Percentiles rank a stretch among this genome's conserved stretches.
phyloP scores from a whole-genome alignment of 2,797 vertebrate genomes.

The Chromis chromis region DNA sequence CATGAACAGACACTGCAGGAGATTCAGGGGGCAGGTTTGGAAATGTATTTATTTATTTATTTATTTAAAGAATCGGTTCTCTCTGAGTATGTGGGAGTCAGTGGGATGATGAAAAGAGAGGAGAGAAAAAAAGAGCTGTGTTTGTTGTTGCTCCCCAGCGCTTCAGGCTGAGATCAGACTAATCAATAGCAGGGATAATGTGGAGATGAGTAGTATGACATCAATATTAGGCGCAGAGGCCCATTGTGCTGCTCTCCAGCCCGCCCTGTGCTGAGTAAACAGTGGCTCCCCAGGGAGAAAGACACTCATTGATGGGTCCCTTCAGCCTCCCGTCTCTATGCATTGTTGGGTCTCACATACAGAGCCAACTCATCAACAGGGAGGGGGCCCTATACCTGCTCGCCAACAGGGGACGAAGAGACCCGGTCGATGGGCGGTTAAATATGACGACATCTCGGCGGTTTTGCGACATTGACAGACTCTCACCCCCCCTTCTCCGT shows the following conservation, averaged over 20 bases:
- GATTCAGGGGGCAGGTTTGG: conserved; percentile 11
- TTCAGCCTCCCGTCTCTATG: conserved; percentile 40
- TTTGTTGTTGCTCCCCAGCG: conserved; percentile 56
- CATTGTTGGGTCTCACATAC: conserved; percentile 50
- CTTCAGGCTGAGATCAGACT: conserved; percentile 77
- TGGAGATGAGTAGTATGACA: conserved; percentile 71
- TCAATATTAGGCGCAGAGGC: conserved; percentile 70
- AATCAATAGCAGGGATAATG: conserved; percentile 76
- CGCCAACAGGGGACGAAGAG: background rate
- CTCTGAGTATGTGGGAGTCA: conserved; percentile 38
- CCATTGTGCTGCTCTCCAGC: conserved; percentile 67
- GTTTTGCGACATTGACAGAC: conserved; percentile 45
- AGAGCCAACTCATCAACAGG: conserved; percentile 25
- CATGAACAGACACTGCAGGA: conserved; percentile 3
- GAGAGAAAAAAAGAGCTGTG: conserved; percentile 21
- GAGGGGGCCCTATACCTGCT: conserved; percentile 5
- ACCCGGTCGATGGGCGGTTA: conserved; percentile 32
- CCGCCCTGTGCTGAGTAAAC: conserved; percentile 68
- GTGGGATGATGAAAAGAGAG: conserved; percentile 26
- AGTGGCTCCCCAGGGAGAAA: conserved; percentile 63
- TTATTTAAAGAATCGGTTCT: conserved; percentile 11
- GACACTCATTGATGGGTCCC: conserved; percentile 65
- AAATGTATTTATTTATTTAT: background rate
- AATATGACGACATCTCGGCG: conserved; percentile 27
- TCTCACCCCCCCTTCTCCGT: background rate